Percentiles rank a stretch among this genome's conserved stretches.
These are phyloP conservation scores for Clarias batrachus DNA, from an alignment of 2,113 vertebrate genomes.

Conservation along the genomic window DNA sequence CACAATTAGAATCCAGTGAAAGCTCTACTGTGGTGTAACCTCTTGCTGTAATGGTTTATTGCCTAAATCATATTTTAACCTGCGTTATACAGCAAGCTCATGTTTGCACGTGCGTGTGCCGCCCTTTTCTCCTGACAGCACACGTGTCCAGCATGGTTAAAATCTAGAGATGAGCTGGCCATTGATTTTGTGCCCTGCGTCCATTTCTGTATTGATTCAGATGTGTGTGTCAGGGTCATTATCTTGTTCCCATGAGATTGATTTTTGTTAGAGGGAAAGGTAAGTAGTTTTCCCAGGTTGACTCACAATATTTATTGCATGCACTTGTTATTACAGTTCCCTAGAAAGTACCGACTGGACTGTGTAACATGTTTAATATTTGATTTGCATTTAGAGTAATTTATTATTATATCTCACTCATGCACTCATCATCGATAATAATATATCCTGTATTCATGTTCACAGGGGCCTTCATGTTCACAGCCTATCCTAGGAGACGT, in stretches of 20 bases:
- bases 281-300: neutral
- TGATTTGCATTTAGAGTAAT: neutral
- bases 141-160: neutral
- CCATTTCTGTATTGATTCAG: slow-evolving; percentile 14
- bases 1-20: neutral
- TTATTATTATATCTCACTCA: neutral
- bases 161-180: neutral
- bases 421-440: too few species aligned
- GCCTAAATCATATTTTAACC: too few species aligned
- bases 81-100: too few species aligned
- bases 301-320: neutral
- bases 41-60: neutral
- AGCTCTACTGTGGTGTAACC: neutral
- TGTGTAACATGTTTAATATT: neutral
- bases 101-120: neutral
- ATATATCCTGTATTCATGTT: too few species aligned
- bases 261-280: neutral
- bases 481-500: too few species aligned
- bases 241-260: slow-evolving; percentile 4
- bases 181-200: slow-evolving; percentile 13
- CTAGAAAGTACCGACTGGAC: too few species aligned
- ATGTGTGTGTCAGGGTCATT: slow-evolving; percentile 2
- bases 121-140: neutral
- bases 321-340: neutral
- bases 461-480: too few species aligned